A percentile compares a stretch with the other conserved stretches of the same genome.
Conservation (phyloP, 2,113 vertebrate genomes). For the Probosciger aterrimus region DNA sequence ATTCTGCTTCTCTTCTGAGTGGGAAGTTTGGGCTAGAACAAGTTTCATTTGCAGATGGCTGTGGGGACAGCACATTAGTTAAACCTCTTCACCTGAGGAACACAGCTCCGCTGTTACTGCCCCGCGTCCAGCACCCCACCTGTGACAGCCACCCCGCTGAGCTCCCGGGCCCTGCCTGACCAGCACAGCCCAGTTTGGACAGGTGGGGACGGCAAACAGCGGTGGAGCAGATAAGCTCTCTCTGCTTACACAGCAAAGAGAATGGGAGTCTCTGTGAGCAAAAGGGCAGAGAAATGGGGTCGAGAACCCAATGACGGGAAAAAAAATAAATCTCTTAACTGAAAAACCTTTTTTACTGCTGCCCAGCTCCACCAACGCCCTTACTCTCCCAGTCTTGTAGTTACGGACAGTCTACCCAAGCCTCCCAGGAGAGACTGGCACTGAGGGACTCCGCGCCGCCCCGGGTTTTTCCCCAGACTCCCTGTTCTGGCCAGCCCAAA, state of each 20-base stretch:
- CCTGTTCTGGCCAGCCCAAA: background rate
- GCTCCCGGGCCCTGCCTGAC: background rate
- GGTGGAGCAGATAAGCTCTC: background rate
- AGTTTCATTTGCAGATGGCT: background rate
- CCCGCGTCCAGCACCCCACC: background rate
- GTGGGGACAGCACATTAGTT: fast-evolving
- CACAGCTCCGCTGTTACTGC: background rate
- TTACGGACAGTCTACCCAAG: fast-evolving
- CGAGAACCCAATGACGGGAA: background rate
- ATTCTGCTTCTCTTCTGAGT: background rate
- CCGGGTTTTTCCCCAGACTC: background rate
- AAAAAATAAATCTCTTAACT: too few relatives aligned
- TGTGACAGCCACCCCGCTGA: background rate
- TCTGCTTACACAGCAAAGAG: background rate
- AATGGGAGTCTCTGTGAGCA: too few relatives aligned
- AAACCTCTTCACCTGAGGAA: background rate
- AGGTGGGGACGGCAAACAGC: background rate
- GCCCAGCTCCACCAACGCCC: background rate
- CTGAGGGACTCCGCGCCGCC: fast-evolving
- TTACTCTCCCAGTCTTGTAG: fast-evolving
- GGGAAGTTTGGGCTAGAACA: background rate
- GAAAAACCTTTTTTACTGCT: background rate
- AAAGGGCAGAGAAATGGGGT: background rate
- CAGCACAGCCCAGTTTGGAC: background rate
- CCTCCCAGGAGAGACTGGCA: too few relatives aligned